phyloP scores from a whole-genome alignment of 2,888 invertebrate genomes.

The Galerucella nymphaeae region DNA sequence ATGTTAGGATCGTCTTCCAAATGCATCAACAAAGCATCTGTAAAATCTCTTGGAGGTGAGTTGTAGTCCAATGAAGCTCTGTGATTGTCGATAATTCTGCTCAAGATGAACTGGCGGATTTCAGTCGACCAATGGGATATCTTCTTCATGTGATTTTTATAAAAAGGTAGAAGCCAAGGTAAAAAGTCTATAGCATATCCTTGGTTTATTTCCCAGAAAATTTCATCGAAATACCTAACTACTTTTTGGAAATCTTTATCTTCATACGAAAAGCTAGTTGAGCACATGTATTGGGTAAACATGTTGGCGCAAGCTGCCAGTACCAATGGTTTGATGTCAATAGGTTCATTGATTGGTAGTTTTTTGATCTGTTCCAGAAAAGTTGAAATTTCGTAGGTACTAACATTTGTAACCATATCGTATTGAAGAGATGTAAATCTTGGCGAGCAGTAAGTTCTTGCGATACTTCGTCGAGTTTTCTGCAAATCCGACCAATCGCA shows the following conservation, averaged over 20 bases:
- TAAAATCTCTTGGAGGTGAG: constrained; percentile 78
- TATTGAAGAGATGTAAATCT: constrained; percentile 79
- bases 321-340: constrained; percentile 77
- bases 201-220: constrained; percentile 93
- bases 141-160: constrained; percentile 74
- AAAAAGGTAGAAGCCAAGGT: constrained; percentile 83
- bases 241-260: constrained; percentile 76
- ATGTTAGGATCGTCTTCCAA: constrained; percentile 70
- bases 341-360: constrained; percentile 63
- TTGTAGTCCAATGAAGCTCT: constrained; percentile 68
- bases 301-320: constrained; percentile 84
- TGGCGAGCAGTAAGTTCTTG: constrained; percentile 84
- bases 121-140: constrained; percentile 76
- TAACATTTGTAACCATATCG: constrained; percentile 77
- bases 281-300: constrained; percentile 89
- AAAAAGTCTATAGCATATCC: constrained; percentile 89
- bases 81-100: constrained; percentile 74
- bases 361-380: constrained; percentile 70
- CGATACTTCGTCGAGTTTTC: constrained; percentile 80
- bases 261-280: constrained; percentile 77
- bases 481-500: constrained; percentile 91
- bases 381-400: constrained; percentile 73
- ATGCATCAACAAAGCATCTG: constrained; percentile 81
- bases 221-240: constrained; percentile 81
- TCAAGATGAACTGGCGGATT: constrained; percentile 79